These are phyloP conservation scores for Drosophila tsacasi DNA, from an alignment of 1,140 invertebrate species.

Conservation along the genomic window DNA sequence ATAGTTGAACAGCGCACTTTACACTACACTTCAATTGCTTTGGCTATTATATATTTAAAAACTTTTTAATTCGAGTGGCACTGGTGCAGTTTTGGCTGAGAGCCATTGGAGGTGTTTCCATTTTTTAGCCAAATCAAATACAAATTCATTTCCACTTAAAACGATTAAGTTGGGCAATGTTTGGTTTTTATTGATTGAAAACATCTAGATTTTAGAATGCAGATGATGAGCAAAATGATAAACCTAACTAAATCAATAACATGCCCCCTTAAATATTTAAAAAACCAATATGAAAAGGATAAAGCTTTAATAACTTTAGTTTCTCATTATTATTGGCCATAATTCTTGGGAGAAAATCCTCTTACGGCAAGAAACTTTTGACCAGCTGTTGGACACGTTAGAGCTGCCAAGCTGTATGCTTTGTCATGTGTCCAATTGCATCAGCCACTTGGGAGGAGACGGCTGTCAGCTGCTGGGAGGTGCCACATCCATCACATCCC, in stretches of 20 bases:
- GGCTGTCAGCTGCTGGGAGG: constrained; percentile 46
- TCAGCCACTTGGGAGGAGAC: constrained; percentile 14
- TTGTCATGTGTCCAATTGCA: constrained; percentile 40
- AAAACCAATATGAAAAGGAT: not conserved
- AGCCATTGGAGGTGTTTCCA: not conserved
- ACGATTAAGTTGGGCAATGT: constrained; percentile 7
- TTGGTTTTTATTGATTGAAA: constrained; percentile 22
- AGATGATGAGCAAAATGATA: constrained; percentile 5
- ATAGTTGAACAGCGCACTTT: constrained; percentile 1
- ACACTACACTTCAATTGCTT: constrained; percentile 3
- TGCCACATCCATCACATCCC: constrained; percentile 62
- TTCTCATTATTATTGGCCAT: too few relatives aligned
- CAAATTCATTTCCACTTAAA: constrained; percentile 8
- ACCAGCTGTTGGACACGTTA: constrained; percentile 18
- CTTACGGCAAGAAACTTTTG: not conserved
- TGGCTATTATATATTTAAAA: constrained; percentile 5
- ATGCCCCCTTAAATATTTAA: too few relatives aligned
- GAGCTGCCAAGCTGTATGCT: constrained; percentile 7
- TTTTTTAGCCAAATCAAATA: not conserved
- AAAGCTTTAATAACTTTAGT: not conserved
- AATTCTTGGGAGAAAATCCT: not conserved
- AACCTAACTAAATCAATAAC: not conserved
- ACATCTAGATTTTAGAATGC: not conserved
- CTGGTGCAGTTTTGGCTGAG: not conserved
- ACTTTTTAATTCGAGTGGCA: constrained; percentile 9